phyloP scores from a whole-genome alignment of 2,888 invertebrate genomes.

The Chaetoderma sp. region DNA sequence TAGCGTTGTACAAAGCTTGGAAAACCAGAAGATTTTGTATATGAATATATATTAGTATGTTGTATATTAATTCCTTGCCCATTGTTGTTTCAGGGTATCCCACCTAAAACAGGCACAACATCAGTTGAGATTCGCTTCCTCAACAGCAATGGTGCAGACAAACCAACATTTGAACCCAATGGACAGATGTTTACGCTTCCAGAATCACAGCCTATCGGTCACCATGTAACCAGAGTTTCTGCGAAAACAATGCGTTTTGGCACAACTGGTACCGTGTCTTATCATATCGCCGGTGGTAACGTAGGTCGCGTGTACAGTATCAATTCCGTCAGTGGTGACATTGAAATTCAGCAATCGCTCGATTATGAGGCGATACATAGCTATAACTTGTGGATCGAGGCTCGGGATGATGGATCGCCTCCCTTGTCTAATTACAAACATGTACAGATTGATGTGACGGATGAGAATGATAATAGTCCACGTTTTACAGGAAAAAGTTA shows the following conservation, averaged over 20 bases:
- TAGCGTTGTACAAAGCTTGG: too few species aligned
- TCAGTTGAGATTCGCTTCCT: conserved; percentile 83
- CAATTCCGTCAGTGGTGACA: conserved; percentile 40
- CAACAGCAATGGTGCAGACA: conserved; percentile 76
- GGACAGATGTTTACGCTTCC: conserved; percentile 76
- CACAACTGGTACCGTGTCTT: conserved; percentile 66
- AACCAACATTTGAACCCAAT: conserved; percentile 88
- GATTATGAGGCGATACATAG: conserved; percentile 53
- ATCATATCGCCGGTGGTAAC: conserved; percentile 93
- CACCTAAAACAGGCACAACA: conserved; percentile 79
- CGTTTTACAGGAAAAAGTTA: conserved; percentile 81
- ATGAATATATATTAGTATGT: background rate
- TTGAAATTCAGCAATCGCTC: conserved; percentile 43
- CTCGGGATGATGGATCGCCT: conserved; percentile 71
- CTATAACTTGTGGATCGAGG: conserved; percentile 57
- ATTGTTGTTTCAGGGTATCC: conserved; percentile 72
- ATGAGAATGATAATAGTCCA: conserved; percentile 93
- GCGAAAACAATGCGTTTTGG: conserved; percentile 83
- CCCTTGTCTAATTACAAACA: conserved; percentile 45
- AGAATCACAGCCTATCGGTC: conserved; percentile 48
- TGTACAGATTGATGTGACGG: conserved; percentile 88
- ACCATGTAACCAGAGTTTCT: conserved; percentile 81
- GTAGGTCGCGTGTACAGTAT: conserved; percentile 76
- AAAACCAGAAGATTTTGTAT: too few species aligned
- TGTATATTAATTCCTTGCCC: background rate